phyloP scores from a whole-genome alignment of 1,140 invertebrate species.

The Apis florea region DNA sequence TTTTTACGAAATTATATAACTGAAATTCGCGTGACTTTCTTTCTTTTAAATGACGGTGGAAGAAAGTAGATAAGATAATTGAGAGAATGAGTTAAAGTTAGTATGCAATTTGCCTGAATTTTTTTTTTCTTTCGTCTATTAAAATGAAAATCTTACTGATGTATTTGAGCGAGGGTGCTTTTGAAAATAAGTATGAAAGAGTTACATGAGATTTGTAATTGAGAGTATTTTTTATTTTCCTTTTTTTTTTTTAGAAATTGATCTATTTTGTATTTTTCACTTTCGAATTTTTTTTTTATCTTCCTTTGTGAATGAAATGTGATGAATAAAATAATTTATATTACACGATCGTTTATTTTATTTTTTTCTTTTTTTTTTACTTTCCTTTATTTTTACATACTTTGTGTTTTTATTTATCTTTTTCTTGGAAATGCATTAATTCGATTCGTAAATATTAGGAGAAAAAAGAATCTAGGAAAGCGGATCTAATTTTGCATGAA shows the following conservation, averaged over 20 bases:
- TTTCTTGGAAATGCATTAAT: not conserved
- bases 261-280: too few species aligned
- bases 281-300: too few species aligned
- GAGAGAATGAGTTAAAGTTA: not conserved
- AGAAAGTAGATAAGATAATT: conserved; percentile 6
- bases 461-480: not conserved
- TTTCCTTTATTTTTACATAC: not conserved
- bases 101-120: too few species aligned
- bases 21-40: conserved; percentile 1
- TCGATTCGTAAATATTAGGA: not conserved
- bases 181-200: too few species aligned
- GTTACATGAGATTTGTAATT: too few species aligned
- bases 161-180: not conserved
- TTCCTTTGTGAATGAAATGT: too few species aligned
- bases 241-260: too few species aligned
- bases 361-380: not conserved
- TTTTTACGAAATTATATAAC: conserved; percentile 5
- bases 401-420: not conserved
- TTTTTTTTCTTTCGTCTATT: not conserved
- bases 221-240: too few species aligned
- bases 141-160: not conserved
- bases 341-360: not conserved
- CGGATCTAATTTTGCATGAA: conserved; percentile 20
- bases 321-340: too few species aligned
- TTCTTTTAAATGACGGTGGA: conserved; percentile 4